These are phyloP conservation scores for Hexactinellida sp. DNA, from an alignment of 37 sponge, comb jelly and placozoan species.

Conservation along the genomic window DNA sequence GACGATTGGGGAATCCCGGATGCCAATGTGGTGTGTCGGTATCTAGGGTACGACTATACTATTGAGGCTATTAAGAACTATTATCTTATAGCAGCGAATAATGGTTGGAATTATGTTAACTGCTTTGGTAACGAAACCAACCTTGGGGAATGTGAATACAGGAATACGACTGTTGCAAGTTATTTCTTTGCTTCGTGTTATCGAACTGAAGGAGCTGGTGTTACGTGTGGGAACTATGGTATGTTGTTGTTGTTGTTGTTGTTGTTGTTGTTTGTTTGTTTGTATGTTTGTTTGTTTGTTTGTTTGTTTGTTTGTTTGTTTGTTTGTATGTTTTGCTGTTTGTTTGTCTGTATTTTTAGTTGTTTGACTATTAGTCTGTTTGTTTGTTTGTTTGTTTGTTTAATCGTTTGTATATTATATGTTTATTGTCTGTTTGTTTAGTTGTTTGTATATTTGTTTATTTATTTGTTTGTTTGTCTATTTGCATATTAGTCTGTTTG, in stretches of 20 bases:
- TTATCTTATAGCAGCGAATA: not conserved
- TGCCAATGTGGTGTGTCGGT: slow-evolving; percentile 30
- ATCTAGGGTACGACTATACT: slow-evolving; percentile 20
- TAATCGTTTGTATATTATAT: not conserved
- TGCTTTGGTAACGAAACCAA: slow-evolving; percentile 6
- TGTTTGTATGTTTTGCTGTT: not conserved
- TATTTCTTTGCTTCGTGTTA: not conserved
- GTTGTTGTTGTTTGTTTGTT: not conserved
- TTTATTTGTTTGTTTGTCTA: not conserved
- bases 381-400: too few species aligned
- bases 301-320: not conserved
- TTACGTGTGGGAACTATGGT: slow-evolving; percentile 23
- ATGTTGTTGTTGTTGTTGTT: not conserved
- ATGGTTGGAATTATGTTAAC: not conserved
- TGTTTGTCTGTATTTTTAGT: too few species aligned
- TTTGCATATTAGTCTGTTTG: not conserved
- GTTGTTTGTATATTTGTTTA: too few species aligned
- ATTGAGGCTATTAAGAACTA: slow-evolving; percentile 14
- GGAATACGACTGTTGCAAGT: not conserved
- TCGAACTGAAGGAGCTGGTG: slow-evolving; percentile 33
- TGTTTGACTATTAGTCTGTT: too few species aligned
- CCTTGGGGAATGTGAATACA: not conserved
- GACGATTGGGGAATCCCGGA: slow-evolving; percentile 23
- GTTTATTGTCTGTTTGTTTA: too few species aligned
- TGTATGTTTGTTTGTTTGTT: slow-evolving; percentile 9